Conservation (phyloP, 2,113 vertebrate species). For the Vulpes lagopus region DNA sequence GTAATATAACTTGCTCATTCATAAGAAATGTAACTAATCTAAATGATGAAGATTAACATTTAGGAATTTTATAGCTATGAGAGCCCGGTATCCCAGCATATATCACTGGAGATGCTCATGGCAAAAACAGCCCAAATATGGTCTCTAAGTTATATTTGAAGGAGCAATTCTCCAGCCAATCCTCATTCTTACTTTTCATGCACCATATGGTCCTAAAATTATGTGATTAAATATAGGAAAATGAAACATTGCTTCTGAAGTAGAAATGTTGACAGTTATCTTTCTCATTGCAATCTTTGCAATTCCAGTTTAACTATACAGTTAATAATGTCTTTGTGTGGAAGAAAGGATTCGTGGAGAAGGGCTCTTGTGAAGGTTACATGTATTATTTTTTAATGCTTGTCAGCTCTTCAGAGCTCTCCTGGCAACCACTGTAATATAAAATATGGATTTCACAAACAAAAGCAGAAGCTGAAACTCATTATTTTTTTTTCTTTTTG, state of each 20-base stretch:
- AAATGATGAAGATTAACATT: neutral
- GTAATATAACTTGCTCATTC: neutral
- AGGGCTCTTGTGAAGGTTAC: conserved; percentile 43
- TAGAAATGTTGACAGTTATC: conserved; percentile 40
- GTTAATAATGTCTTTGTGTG: conserved; percentile 58
- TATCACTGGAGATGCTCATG: neutral
- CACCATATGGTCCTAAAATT: neutral
- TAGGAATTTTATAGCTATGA: neutral
- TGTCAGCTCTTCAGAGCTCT: conserved; percentile 52
- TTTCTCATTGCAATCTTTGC: conserved; percentile 28
- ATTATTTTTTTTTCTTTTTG: conserved; percentile 55
- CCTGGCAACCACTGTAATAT: conserved; percentile 38
- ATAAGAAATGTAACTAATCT: neutral
- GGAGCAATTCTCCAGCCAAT: neutral
- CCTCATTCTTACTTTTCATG: neutral
- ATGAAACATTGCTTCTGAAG: conserved; percentile 46
- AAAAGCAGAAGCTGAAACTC: conserved; percentile 61
- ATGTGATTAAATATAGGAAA: conserved; percentile 42
- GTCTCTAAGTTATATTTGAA: neutral
- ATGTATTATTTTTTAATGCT: conserved; percentile 71
- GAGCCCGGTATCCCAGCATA: neutral
- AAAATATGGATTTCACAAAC: conserved; percentile 70
- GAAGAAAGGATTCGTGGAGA: conserved; percentile 35
- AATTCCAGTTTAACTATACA: conserved; percentile 50
- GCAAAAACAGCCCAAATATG: neutral